Evolutionary conservation across 2,888 invertebrate species (phyloP), one percentile per base, ranked within the genome.

Genomic region (Drosophila bunnanda): DNA sequence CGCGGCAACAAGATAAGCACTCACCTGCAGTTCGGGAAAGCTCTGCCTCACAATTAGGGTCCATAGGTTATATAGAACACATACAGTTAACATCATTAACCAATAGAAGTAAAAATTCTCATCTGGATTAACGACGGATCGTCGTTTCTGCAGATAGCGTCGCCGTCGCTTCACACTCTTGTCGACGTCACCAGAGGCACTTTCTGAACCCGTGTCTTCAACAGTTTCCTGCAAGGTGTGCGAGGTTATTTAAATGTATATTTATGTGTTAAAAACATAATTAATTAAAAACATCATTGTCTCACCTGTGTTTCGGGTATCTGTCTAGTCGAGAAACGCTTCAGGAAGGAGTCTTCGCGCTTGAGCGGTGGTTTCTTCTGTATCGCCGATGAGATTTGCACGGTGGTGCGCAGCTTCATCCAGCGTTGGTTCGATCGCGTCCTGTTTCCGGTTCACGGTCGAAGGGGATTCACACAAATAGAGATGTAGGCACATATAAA

Each of bases 81-180:
- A 97, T 78, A 95, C 92, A 53, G 98, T 98, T 83, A 98, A 94
- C 76, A 98, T 93, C 94, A 97, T 96, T 82, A 98, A 93, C 98
- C 98, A 98, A 93, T 98, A 97, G 93, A 98, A 98, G 94, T 98
- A 98, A 93, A 98, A 97, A 93, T 97, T 98, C 90, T 98, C 98
- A 93, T 98, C 98, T 0, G 98, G 98, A 93, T 98, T 98, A 80
- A 98, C 96, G 58, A 98, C 98, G 28, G 96, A 95, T 59, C 95
- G 94, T 2, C 96, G 96, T 71, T 95, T 96, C 76, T 95, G 94
- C 67, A 96, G 94, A 67, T 94, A 94, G 77, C 96, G 94, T 77
- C 96, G 93, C 66, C 96, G 93, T 72, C 95, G 93, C 64, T 95
- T 93, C 75, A 93, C 83, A 58, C 93, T 92, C 82, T 94, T 93